Evolutionary conservation across 53 echinoderm and acorn worm species (phyloP).

Genomic region (Stichopus horrens): DNA sequence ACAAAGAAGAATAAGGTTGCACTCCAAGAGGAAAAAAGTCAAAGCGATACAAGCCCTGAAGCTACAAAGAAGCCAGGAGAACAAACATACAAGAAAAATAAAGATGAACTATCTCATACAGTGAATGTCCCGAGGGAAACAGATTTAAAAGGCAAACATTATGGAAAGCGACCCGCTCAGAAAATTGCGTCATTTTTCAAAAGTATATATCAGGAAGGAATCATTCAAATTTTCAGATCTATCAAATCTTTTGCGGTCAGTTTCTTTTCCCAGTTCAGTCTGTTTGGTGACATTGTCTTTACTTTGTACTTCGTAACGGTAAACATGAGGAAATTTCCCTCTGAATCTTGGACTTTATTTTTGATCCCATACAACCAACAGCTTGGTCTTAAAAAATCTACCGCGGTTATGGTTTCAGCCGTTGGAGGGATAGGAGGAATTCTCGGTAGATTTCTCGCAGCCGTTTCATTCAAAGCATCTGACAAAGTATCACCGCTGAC

Average conservation of each 20-base stretch:
- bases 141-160: too few relatives aligned
- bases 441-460: slow-evolving; percentile 4
- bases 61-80: too few relatives aligned
- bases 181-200: too few relatives aligned
- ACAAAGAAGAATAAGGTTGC: neutral
- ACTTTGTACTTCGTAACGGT: neutral
- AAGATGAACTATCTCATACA: too few relatives aligned
- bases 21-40: neutral
- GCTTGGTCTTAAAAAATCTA: neutral
- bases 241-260: neutral
- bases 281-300: neutral
- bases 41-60: neutral
- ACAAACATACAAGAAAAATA: too few relatives aligned
- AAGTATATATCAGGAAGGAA: too few relatives aligned
- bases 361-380: neutral
- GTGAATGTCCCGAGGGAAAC: too few relatives aligned
- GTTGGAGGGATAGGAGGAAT: slow-evolving; percentile 4
- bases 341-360: slow-evolving; percentile 25
- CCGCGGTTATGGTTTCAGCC: neutral
- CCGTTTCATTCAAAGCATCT: neutral
- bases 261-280: neutral
- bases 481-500: neutral
- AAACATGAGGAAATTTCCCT: slow-evolving; percentile 5
- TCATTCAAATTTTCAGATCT: neutral
- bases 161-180: too few relatives aligned